A percentile compares a stretch with the other conserved stretches of the same genome.
phyloP scores from a whole-genome alignment of 2,888 invertebrate species.

The Leucophora obtusa region DNA sequence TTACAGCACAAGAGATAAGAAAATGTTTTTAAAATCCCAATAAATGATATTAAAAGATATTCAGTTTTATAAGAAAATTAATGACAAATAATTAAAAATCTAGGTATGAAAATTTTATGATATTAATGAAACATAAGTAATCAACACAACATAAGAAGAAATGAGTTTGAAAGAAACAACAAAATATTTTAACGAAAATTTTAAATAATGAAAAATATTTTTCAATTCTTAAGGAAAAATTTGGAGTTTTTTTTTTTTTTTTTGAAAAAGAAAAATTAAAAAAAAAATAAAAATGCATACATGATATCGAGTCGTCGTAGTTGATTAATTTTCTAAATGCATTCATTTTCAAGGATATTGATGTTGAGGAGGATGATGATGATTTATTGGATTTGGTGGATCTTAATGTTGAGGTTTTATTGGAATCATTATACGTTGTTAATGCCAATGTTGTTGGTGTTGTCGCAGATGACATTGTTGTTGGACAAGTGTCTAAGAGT shows the following conservation, averaged over 20 bases:
- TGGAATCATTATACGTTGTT: slow-evolving; percentile 42
- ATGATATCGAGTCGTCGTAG: slow-evolving; percentile 62
- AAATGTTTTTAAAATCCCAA: background rate
- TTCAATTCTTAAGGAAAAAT: background rate
- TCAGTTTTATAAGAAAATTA: too few relatives aligned
- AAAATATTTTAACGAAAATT: background rate
- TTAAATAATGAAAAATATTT: background rate
- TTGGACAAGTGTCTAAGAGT: slow-evolving; percentile 51
- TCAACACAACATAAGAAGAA: slow-evolving; percentile 9
- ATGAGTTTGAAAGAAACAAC: slow-evolving; percentile 12
- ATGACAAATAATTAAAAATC: too few relatives aligned
- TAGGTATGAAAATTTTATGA: too few relatives aligned
- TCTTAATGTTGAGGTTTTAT: slow-evolving; percentile 61
- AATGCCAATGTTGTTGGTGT: slow-evolving; percentile 46
- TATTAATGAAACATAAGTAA: background rate
- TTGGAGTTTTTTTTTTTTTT: background rate
- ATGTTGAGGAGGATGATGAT: slow-evolving; percentile 64
- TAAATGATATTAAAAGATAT: too few relatives aligned
- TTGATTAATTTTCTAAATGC: slow-evolving; percentile 64
- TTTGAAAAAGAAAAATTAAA: slow-evolving; percentile 6
- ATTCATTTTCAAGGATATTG: slow-evolving; percentile 63
- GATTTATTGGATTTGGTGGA: slow-evolving; percentile 65
- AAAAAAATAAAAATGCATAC: slow-evolving; percentile 55
- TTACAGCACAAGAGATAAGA: slow-evolving; percentile 2
- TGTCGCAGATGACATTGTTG: slow-evolving; percentile 44